Evolutionary conservation across 2,797 vertebrate genomes (phyloP).

Genomic region (Tauraco hartlaubi): DNA sequence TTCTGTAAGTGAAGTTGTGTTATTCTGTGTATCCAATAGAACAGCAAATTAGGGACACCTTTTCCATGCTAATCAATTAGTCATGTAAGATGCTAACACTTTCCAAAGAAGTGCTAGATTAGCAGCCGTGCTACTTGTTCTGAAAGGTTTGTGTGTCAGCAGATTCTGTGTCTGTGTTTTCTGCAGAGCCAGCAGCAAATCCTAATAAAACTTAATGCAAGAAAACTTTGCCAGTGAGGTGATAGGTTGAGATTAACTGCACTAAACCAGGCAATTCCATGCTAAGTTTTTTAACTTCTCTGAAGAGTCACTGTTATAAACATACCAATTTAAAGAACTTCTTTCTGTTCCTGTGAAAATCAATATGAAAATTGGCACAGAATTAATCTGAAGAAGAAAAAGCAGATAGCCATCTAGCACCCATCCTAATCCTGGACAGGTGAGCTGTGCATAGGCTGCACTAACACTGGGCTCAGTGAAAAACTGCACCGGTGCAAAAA

Average conservation of each 20-base stretch:
- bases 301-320: neutral
- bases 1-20: neutral
- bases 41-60: slow-evolving; percentile 23
- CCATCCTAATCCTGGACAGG: neutral
- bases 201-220: slow-evolving; percentile 31
- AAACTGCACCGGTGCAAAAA: neutral
- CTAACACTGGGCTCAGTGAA: neutral
- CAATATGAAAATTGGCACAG: neutral
- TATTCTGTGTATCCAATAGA: neutral
- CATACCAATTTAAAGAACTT: neutral
- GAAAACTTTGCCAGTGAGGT: slow-evolving; percentile 27
- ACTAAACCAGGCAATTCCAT: neutral
- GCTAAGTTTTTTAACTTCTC: neutral
- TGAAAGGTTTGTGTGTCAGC: slow-evolving; percentile 52
- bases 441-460: neutral
- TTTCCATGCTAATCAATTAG: slow-evolving; percentile 60
- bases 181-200: slow-evolving; percentile 52
- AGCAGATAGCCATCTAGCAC: neutral
- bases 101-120: slow-evolving; percentile 33
- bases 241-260: slow-evolving; percentile 25
- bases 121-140: neutral
- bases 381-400: slow-evolving; percentile 10
- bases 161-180: slow-evolving; percentile 34
- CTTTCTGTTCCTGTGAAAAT: neutral
- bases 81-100: neutral